Evolutionary conservation across 2,888 invertebrate genomes (phyloP), one percentile per base, ranked within the genome.

Genomic region (Dryomyza anilis): DNA sequence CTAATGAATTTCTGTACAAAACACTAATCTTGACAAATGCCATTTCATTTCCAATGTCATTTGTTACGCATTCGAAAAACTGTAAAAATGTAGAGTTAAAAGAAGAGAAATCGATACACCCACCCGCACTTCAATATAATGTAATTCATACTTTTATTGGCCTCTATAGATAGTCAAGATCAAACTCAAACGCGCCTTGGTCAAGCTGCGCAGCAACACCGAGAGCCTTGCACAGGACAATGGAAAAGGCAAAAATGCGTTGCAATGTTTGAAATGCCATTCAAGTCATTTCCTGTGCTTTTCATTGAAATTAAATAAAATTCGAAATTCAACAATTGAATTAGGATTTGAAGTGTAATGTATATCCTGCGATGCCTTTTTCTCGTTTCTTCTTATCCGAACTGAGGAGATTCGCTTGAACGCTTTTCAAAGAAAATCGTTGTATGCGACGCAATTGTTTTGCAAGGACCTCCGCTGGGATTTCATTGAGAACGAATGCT

Each of bases 291-390:
- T 61, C 61, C 61, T 61, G 61, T 61, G 39, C 27, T 61, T 61
- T 36, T 52, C 52, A 53, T 61, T 52, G 25, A 10, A 39, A 46
- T 59, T 59, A 19, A 45, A 58, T 58, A 46, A 48, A 57, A 57
- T 45, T 45, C 16, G 14, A 3, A 43, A 16, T 16, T 69, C 65
- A 66, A 66, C 63, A 61, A 66, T 72, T 76, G 71, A 71, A 75
- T 77, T 71, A 70, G 72, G 73, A 73, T 74, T 70, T 76, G 72
- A 76, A 73, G 74, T 72, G 74, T 70, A 69, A 68, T 72, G 69
- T 72, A 65, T 66, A 60, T 33, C 48, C 60, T 36, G 48, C 48
- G 36, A 60, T 14, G 60, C 21, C 29, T 60, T 60, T 60, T 23
- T 50, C 30, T 43, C 23, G n/a, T 16, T 16, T 57, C 43, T 39